Conservation (phyloP, 64 coral and sea anemone species). For the Montipora efflorescens region DNA sequence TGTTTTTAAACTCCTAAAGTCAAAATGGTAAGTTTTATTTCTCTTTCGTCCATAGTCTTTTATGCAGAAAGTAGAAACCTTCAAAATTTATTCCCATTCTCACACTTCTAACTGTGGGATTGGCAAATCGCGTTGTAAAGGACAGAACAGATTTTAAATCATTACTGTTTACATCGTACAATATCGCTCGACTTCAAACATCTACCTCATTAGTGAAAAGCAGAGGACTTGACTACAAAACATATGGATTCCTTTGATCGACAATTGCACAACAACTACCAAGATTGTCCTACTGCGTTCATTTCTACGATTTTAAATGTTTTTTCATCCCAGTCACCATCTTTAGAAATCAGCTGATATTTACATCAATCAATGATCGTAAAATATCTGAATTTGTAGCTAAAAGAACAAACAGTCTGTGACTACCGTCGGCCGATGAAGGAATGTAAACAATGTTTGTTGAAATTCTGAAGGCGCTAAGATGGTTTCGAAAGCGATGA, state of each 20-base stretch:
- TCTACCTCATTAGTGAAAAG: background rate
- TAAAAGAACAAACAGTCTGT: background rate
- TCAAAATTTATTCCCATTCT: background rate
- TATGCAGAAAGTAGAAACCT: no score
- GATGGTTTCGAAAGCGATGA: background rate
- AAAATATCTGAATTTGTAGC: background rate
- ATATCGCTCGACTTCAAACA: background rate
- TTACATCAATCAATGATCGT: background rate
- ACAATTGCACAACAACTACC: no score
- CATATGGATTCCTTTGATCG: no score
- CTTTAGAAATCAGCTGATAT: background rate
- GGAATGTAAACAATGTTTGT: slow-evolving; percentile 49
- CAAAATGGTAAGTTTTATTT: slow-evolving; percentile 46
- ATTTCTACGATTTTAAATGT: background rate
- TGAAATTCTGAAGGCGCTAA: background rate
- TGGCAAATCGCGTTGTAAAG: background rate
- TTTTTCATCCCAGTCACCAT: background rate
- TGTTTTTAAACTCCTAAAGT: background rate
- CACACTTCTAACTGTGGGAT: background rate
- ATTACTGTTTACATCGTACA: background rate
- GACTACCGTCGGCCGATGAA: background rate
- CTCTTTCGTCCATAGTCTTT: background rate
- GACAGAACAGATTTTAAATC: background rate
- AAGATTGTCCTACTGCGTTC: no score
- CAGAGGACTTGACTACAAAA: no score